Conservation (phyloP, 1,140 invertebrate species). For the Periplaneta americana region DNA sequence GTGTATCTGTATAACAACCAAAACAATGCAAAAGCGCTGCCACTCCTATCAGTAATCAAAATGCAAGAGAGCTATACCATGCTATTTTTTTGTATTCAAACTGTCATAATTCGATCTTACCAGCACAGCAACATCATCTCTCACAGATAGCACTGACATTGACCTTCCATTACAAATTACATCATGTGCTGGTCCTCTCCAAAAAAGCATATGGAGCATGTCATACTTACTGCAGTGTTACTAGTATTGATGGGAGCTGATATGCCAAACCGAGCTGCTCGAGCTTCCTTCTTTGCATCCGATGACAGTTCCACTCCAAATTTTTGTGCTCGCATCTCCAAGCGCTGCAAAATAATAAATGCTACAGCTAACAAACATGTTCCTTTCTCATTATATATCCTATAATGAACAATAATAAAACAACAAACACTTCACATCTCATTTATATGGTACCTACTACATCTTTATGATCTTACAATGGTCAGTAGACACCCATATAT, state of each 20-base stretch:
- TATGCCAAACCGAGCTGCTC: conserved; percentile 57
- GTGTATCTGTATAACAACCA: too few species aligned
- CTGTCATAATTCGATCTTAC: too few species aligned
- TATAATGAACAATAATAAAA: not conserved
- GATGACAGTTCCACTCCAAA: conserved; percentile 59
- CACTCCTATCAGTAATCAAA: too few species aligned
- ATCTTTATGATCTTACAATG: too few species aligned
- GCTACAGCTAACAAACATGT: not conserved
- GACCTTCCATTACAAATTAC: not conserved
- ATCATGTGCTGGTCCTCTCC: not conserved
- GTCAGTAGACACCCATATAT: too few species aligned
- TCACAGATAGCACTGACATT: not conserved
- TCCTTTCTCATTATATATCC: not conserved
- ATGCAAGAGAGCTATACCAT: too few species aligned
- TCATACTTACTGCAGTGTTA: not conserved
- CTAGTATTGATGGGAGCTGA: conserved; percentile 1
- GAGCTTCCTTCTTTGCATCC: conserved; percentile 55
- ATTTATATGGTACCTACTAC: too few species aligned
- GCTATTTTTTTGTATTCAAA: too few species aligned
- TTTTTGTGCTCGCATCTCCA: conserved; percentile 73
- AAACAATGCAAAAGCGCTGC: too few species aligned
- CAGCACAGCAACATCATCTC: not conserved
- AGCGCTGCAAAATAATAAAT: conserved; percentile 36
- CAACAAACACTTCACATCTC: not conserved
- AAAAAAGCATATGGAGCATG: not conserved